A percentile compares a stretch with the other conserved stretches of the same genome.
These are phyloP conservation scores for Phyllostomus hastatus DNA, from an alignment of 2,113 vertebrate genomes.

Conservation along the genomic window DNA sequence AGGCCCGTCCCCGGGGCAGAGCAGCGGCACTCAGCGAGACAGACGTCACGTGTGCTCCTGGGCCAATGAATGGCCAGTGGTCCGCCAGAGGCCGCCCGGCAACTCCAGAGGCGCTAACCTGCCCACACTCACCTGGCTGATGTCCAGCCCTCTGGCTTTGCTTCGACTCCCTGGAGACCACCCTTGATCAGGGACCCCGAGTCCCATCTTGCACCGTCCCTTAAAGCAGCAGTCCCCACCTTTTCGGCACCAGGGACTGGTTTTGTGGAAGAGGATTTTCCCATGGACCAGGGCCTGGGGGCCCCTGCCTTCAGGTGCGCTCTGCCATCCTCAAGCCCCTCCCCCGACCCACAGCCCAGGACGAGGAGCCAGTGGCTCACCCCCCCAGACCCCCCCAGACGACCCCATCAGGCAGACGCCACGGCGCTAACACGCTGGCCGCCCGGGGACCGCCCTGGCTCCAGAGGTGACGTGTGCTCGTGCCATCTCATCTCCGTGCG, in stretches of 20 bases:
- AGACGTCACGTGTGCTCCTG: too few species aligned
- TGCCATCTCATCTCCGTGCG: neutral
- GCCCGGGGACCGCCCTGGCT: neutral
- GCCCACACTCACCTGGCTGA: neutral
- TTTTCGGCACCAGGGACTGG: too few species aligned
- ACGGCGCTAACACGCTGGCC: neutral
- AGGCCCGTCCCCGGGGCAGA: too few species aligned
- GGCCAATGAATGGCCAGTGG: too few species aligned
- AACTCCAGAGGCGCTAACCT: neutral
- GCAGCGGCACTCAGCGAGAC: too few species aligned
- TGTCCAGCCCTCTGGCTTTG: neutral
- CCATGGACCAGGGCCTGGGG: too few species aligned
- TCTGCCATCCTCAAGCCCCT: neutral
- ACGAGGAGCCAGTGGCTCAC: neutral
- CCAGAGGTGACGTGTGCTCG: neutral
- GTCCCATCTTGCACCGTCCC: neutral
- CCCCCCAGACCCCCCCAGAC: neutral
- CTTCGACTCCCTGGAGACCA: neutral
- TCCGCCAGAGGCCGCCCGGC: too few species aligned
- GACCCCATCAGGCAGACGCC: neutral
- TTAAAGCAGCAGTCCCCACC: too few species aligned
- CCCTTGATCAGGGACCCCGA: neutral
- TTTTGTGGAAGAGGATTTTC: too few species aligned
- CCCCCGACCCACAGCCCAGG: neutral
- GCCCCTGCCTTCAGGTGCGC: neutral